phyloP scores from a whole-genome alignment of 2,888 invertebrate species.

The Hoplodrina blanda region DNA sequence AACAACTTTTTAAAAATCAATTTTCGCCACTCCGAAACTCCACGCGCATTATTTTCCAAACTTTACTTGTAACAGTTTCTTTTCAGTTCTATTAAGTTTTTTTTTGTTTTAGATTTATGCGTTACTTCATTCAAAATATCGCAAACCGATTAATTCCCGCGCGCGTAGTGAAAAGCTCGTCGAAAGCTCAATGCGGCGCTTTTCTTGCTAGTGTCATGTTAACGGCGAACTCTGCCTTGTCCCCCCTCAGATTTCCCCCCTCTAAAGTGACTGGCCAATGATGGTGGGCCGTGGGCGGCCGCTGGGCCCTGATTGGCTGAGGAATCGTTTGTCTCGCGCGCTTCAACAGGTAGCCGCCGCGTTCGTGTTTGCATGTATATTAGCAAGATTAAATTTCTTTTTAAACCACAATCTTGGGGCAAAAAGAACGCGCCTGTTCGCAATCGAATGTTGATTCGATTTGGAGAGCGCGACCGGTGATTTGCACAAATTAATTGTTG shows the following conservation, averaged over 20 bases:
- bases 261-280: slow-evolving; percentile 78
- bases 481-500: slow-evolving; percentile 68
- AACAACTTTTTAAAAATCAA: slow-evolving; percentile 47
- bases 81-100: slow-evolving; percentile 9
- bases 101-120: slow-evolving; percentile 52
- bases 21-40: slow-evolving; percentile 46
- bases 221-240: slow-evolving; percentile 76
- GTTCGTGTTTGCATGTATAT: slow-evolving; percentile 90
- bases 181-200: slow-evolving; percentile 90
- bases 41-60: slow-evolving; percentile 57
- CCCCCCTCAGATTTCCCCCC: slow-evolving; percentile 75
- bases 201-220: slow-evolving; percentile 88
- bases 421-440: slow-evolving; percentile 76
- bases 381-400: slow-evolving; percentile 89
- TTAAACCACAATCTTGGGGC: slow-evolving; percentile 83
- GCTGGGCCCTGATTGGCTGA: slow-evolving; percentile 84
- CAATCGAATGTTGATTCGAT: slow-evolving; percentile 80
- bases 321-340: slow-evolving; percentile 83
- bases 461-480: slow-evolving; percentile 67
- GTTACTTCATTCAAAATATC: slow-evolving; percentile 60
- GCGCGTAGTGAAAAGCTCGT: slow-evolving; percentile 87
- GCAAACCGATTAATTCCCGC: slow-evolving; percentile 71
- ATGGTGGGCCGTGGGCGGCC: slow-evolving; percentile 85
- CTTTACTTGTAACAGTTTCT: slow-evolving; percentile 25
- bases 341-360: slow-evolving; percentile 90